A percentile compares a stretch with the other conserved stretches of the same genome.
phyloP scores from a whole-genome alignment of 2,113 vertebrate species.

The Pygoscelis antarcticus region DNA sequence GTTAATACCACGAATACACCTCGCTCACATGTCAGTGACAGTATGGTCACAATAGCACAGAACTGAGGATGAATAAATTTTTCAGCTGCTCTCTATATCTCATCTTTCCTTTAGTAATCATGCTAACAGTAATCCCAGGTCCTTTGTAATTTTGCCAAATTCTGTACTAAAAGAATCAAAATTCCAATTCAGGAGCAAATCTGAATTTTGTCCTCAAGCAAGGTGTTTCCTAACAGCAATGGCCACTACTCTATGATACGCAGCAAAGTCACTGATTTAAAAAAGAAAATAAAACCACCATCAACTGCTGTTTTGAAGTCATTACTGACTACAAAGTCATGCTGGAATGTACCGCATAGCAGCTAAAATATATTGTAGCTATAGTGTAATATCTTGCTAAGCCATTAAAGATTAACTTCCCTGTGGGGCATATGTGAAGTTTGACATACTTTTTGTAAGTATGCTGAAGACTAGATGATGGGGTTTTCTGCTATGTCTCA shows the following conservation, averaged over 20 bases:
- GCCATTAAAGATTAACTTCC: background rate
- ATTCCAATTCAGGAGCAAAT: background rate
- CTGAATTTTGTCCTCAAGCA: background rate
- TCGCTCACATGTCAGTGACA: background rate
- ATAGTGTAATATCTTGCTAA: background rate
- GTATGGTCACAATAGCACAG: background rate
- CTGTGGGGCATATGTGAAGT: background rate
- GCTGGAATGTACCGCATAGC: background rate
- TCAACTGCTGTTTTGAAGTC: background rate
- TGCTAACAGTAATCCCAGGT: background rate
- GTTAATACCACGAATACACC: background rate
- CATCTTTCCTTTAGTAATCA: background rate
- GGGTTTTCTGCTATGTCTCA: background rate
- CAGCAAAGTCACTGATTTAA: background rate
- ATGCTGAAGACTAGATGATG: background rate
- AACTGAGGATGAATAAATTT: background rate
- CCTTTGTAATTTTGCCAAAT: background rate
- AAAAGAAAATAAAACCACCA: background rate
- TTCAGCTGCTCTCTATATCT: background rate
- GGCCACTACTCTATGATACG: background rate
- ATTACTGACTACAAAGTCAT: background rate
- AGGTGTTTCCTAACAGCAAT: background rate
- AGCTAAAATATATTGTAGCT: slow-evolving; percentile 1
- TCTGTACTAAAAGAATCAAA: background rate
- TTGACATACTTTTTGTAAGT: background rate